Evolutionary conservation across 2,888 invertebrate genomes (phyloP), one percentile per base, ranked within the genome.

Genomic region (Pammene aurita): DNA sequence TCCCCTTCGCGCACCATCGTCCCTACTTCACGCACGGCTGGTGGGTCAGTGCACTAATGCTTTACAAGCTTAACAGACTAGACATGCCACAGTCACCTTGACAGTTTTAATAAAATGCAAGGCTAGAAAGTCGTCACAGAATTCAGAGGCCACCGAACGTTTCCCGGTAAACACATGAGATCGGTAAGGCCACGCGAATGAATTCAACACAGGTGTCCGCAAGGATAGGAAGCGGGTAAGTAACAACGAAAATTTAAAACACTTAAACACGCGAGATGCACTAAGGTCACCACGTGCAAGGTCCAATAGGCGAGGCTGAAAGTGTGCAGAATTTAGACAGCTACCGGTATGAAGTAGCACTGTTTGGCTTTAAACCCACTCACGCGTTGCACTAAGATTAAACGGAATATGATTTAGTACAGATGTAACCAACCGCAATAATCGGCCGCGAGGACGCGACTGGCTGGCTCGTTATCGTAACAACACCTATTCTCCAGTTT

Each of bases 1-100:
- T 90, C 90, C 89, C 90, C 89, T 83, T 87, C 85, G 85, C 86
- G 89, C 80, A 90, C 89, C 92, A 92, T 92, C 79, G 84, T 87
- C 84, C 86, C 87, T 85, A 78, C 89, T 87, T 90, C 89, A 90
- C 90, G 91, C 90, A 85, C 89, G 82, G 87, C 84, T 86, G 87
- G 66, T 85, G 83, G 90, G 90, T 88, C 90, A 90, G 84, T 90
- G 90, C 87, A 88, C 90, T 78, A 81, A 75, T 80, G 71, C 76
- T 79, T 72, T 73, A 80, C 77, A 76, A 77, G 64, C 72, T 69
- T 77, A 79, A 77, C 79, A 74, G 75, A 77, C 73, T 78, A 79
- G 80, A 78, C 78, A 73, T 75, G 77, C 78, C 75, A 75, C 72
- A 64, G 67, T 73, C 76, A 75, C 83, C 81, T 83, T 79, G 84